phyloP scores from a whole-genome alignment of 2,113 vertebrate genomes.

The Crotalus viridis region DNA sequence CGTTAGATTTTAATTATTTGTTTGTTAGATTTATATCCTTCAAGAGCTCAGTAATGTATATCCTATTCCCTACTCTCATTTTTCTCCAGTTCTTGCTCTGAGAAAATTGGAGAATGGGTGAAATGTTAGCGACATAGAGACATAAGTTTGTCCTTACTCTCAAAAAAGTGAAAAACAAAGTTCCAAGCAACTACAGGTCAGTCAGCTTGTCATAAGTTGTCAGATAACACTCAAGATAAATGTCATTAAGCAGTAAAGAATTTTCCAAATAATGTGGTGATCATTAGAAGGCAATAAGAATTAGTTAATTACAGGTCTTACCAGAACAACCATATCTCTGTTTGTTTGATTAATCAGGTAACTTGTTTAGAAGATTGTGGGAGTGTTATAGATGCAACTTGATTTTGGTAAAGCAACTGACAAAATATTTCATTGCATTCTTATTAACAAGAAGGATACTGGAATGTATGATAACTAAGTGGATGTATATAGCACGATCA shows the following conservation, averaged over 20 bases:
- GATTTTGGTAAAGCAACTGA: neutral
- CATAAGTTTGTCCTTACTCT: too few relatives aligned
- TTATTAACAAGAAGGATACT: neutral
- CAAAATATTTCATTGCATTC: neutral
- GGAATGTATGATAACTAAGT: neutral
- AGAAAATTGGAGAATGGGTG: neutral
- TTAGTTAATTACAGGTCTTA: neutral
- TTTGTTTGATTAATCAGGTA: neutral
- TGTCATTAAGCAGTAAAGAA: neutral
- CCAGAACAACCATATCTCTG: neutral
- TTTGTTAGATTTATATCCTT: neutral
- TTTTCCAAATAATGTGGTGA: neutral
- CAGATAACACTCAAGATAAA: neutral
- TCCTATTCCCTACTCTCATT: neutral
- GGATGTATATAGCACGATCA: neutral
- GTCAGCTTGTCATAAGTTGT: neutral
- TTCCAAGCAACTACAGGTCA: neutral
- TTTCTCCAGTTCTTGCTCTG: neutral
- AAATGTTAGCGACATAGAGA: neutral
- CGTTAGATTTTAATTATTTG: neutral
- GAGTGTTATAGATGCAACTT: neutral
- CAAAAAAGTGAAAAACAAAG: neutral
- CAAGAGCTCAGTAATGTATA: neutral
- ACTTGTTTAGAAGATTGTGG: neutral
- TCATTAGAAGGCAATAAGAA: neutral